These are phyloP conservation scores for Catocala sponsa DNA, from an alignment of 2,888 invertebrate species.

Conservation along the genomic window DNA sequence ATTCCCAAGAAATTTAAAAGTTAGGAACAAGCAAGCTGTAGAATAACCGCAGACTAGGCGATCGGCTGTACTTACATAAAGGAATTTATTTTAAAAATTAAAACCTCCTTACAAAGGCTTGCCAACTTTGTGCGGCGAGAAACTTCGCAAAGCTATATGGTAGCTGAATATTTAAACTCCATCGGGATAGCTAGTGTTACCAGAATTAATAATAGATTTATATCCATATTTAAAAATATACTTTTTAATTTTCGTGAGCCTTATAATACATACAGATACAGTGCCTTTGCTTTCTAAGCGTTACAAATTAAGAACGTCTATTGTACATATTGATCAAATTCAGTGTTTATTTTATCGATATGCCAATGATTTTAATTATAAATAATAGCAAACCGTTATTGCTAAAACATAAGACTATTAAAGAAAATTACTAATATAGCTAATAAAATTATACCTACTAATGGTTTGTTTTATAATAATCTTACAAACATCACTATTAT, in stretches of 20 bases:
- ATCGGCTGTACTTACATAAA: slow-evolving; percentile 34
- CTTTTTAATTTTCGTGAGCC: slow-evolving; percentile 2
- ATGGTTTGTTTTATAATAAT: too few relatives aligned
- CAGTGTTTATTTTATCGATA: too few relatives aligned
- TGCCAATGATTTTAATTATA: too few relatives aligned
- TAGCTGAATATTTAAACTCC: slow-evolving; percentile 41
- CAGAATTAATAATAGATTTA: slow-evolving; percentile 14
- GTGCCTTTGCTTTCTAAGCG: too few relatives aligned
- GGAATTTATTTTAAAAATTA: slow-evolving; percentile 45
- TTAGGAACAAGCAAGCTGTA: slow-evolving; percentile 22
- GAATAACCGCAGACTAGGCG: slow-evolving; percentile 31
- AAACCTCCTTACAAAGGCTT: slow-evolving; percentile 36
- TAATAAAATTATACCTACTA: too few relatives aligned
- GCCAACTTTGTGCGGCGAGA: slow-evolving; percentile 26
- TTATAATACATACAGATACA: too few relatives aligned
- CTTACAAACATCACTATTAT: too few relatives aligned
- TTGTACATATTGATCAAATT: too few relatives aligned
- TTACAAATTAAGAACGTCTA: too few relatives aligned
- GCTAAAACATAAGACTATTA: too few relatives aligned
- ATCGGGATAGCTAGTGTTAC: slow-evolving; percentile 17
- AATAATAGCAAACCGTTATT: too few relatives aligned
- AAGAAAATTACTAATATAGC: too few relatives aligned
- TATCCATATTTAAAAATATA: slow-evolving; percentile 3
- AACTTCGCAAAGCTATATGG: slow-evolving; percentile 38
- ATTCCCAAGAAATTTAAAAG: slow-evolving; percentile 31